phyloP scores from a whole-genome alignment of 2,797 vertebrate genomes.

The Mustela erminea region DNA sequence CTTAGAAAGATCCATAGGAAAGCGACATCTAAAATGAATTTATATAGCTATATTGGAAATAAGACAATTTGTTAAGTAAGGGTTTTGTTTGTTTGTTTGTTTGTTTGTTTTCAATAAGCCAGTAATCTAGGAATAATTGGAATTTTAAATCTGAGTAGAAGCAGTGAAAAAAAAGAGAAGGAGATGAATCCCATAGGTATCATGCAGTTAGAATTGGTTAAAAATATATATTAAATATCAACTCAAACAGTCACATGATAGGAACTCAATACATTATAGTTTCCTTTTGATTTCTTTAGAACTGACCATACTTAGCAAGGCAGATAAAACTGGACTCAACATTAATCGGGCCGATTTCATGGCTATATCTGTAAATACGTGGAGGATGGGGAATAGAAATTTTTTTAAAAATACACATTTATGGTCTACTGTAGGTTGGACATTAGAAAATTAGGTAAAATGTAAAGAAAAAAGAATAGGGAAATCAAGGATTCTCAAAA shows the following conservation, averaged over 20 bases:
- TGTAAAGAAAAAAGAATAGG: background rate
- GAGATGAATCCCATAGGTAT: background rate
- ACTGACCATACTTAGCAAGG: background rate
- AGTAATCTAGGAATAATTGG: background rate
- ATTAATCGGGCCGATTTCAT: background rate
- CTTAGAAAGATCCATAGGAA: background rate
- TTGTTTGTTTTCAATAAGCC: background rate
- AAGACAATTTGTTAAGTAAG: background rate
- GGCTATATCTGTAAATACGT: background rate
- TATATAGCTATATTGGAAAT: background rate
- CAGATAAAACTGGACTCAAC: background rate
- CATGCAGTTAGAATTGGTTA: background rate
- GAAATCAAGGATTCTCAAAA: background rate
- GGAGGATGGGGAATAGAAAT: background rate
- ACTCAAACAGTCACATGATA: background rate
- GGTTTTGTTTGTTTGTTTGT: too few species aligned
- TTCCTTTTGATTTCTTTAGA: conserved; percentile 29
- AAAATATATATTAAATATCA: conserved; percentile 4
- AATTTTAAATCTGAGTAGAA: background rate
- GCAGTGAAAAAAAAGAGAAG: background rate
- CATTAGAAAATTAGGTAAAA: background rate
- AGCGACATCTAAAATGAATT: background rate
- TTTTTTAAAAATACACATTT: background rate
- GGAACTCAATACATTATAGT: background rate
- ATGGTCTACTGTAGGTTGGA: background rate